A percentile compares a stretch with the other conserved stretches of the same genome.
These are phyloP conservation scores for Hylaea fasciaria DNA, from an alignment of 2,888 invertebrate species.

Conservation along the genomic window DNA sequence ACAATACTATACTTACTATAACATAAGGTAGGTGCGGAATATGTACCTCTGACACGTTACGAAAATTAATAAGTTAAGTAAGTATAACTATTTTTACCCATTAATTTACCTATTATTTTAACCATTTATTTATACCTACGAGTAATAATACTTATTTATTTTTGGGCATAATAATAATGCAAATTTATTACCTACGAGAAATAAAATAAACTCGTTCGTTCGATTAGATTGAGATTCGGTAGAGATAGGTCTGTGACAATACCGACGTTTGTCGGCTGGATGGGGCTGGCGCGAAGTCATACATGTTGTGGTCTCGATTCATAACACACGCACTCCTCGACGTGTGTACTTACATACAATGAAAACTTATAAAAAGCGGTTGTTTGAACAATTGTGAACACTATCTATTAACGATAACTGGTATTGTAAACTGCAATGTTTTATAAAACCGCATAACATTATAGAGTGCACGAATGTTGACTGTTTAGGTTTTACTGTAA, in stretches of 20 bases:
- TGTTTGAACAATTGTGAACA: conserved; percentile 53
- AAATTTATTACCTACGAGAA: no score
- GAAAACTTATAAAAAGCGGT: conserved; percentile 28
- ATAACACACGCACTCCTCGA: conserved; percentile 64
- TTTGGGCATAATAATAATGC: neutral
- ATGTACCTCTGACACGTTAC: no score
- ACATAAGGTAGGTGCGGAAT: no score
- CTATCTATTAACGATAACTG: conserved; percentile 24
- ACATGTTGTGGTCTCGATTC: conserved; percentile 66
- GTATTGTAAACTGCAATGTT: conserved; percentile 28
- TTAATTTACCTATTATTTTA: no score
- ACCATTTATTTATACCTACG: no score
- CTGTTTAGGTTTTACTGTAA: conserved; percentile 25
- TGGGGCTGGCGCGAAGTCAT: conserved; percentile 59
- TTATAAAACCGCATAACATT: conserved; percentile 22
- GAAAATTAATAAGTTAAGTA: no score
- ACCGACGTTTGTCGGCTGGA: conserved; percentile 38
- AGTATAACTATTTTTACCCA: no score
- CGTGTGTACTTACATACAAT: conserved; percentile 43
- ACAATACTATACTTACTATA: no score
- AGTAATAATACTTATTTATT: no score
- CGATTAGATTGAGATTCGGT: neutral
- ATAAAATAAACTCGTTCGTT: no score
- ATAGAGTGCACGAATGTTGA: conserved; percentile 31
- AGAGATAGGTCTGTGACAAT: conserved; percentile 5